Conservation (phyloP, 1,140 invertebrate species). For the Lethrus apterus region DNA sequence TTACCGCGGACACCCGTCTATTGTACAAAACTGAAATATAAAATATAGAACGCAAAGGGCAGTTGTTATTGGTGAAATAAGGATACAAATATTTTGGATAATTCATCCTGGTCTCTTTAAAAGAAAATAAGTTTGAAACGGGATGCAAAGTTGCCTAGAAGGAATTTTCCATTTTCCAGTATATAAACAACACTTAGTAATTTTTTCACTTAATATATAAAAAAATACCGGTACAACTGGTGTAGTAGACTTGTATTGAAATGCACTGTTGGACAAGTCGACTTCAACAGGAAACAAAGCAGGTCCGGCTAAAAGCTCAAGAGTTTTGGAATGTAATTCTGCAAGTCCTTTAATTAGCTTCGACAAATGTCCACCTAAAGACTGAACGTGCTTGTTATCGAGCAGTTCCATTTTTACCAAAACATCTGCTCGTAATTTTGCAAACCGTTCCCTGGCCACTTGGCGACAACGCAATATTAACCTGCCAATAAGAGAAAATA, state of each 20-base stretch:
- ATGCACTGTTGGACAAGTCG: slow-evolving; percentile 84
- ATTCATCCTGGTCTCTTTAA: too few species aligned
- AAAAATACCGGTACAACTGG: slow-evolving; percentile 32
- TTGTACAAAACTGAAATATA: too few species aligned
- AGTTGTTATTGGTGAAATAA: too few species aligned
- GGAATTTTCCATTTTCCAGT: too few species aligned
- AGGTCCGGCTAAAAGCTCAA: slow-evolving; percentile 63
- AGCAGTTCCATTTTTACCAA: slow-evolving; percentile 93
- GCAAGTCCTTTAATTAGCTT: slow-evolving; percentile 73
- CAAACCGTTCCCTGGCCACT: slow-evolving; percentile 85
- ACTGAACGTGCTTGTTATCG: slow-evolving; percentile 96
- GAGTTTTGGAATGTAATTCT: slow-evolving; percentile 60
- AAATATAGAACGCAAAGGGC: too few species aligned
- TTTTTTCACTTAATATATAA: background rate
- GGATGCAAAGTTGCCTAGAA: too few species aligned
- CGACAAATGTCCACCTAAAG: slow-evolving; percentile 78
- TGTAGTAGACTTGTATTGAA: slow-evolving; percentile 73
- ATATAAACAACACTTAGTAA: background rate
- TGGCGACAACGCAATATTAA: slow-evolving; percentile 90
- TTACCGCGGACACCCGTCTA: too few species aligned
- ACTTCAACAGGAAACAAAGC: slow-evolving; percentile 94
- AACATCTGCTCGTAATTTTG: slow-evolving; percentile 87
- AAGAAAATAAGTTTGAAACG: too few species aligned
- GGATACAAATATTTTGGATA: too few species aligned
- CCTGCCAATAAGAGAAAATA: slow-evolving; percentile 49